Evolutionary conservation across 2,797 vertebrate genomes (phyloP).

Genomic region (Sylvilagus floridanus): DNA sequence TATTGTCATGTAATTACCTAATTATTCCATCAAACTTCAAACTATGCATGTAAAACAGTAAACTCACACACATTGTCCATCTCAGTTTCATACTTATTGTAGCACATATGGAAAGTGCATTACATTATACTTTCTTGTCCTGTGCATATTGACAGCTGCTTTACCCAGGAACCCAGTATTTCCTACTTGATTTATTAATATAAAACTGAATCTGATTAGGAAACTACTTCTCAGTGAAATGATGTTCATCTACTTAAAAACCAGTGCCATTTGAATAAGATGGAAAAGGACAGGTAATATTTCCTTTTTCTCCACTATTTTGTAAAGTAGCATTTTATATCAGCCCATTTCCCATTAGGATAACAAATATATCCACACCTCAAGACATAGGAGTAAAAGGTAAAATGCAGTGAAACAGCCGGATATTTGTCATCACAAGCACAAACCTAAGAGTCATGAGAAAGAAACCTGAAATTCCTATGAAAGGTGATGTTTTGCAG

Average conservation of each 20-base stretch:
- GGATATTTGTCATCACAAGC: not conserved
- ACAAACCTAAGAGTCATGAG: not conserved
- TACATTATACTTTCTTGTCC: constrained; percentile 55
- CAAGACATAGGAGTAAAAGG: constrained; percentile 11
- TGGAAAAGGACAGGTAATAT: constrained; percentile 55
- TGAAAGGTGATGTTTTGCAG: not conserved
- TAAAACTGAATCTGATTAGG: constrained; percentile 77
- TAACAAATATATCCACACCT: not conserved
- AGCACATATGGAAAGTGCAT: constrained; percentile 54
- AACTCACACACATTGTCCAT: constrained; percentile 62
- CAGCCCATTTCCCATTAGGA: constrained; percentile 21
- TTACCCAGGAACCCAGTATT: constrained; percentile 57
- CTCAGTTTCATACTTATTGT: constrained; percentile 66
- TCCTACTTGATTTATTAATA: constrained; percentile 80
- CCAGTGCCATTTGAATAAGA: constrained; percentile 75
- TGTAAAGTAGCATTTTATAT: constrained; percentile 34
- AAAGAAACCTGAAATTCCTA: not conserved
- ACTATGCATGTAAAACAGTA: constrained; percentile 57
- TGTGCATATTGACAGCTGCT: constrained; percentile 59
- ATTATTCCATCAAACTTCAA: constrained; percentile 55
- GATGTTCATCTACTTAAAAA: constrained; percentile 77
- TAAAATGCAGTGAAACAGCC: not conserved
- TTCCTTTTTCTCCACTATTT: constrained; percentile 25
- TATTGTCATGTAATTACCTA: constrained; percentile 54
- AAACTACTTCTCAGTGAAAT: constrained; percentile 76